phyloP scores from a whole-genome alignment of 2,113 vertebrate species.

The Larimichthys polyactis region DNA sequence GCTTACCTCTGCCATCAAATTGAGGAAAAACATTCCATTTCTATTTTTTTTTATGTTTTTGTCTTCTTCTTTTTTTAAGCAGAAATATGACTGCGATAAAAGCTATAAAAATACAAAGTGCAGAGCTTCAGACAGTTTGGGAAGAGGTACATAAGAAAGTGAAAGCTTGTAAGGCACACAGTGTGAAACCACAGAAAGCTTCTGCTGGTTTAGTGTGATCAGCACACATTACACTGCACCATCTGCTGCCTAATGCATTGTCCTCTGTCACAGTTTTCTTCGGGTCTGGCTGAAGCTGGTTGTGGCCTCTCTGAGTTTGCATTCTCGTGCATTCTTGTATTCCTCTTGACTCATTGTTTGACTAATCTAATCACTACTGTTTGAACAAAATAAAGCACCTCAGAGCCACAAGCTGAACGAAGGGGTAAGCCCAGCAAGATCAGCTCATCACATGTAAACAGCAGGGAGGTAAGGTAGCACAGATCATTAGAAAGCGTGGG shows the following conservation, averaged over 20 bases:
- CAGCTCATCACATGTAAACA: conserved; percentile 5
- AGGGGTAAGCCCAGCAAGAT: not conserved
- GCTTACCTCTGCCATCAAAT: conserved; percentile 63
- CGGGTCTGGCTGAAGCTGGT: conserved; percentile 17
- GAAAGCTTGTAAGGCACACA: conserved; percentile 38
- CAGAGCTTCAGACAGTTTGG: conserved; percentile 45
- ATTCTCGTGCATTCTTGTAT: conserved; percentile 22
- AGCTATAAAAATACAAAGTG: conserved; percentile 50
- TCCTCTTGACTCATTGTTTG: conserved; percentile 21
- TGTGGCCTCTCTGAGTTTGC: conserved; percentile 22
- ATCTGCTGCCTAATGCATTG: conserved; percentile 50
- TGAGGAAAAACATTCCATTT: conserved; percentile 54
- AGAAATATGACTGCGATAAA: conserved; percentile 50
- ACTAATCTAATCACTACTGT: conserved; percentile 11
- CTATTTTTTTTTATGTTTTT: conserved; percentile 41
- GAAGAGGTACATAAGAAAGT: conserved; percentile 42
- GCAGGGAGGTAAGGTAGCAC: not conserved
- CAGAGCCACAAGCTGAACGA: not conserved
- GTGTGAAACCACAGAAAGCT: conserved; percentile 45
- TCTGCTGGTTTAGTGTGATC: conserved; percentile 55
- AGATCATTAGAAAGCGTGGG: not conserved
- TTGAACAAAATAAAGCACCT: not conserved
- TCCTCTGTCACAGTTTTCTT: conserved; percentile 27
- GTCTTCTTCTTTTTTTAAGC: conserved; percentile 29
- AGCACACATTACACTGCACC: conserved; percentile 41